Percentiles rank a stretch among this genome's conserved stretches.
Conservation (phyloP, 2,888 invertebrate genomes). For the Pasiphila rectangulata region DNA sequence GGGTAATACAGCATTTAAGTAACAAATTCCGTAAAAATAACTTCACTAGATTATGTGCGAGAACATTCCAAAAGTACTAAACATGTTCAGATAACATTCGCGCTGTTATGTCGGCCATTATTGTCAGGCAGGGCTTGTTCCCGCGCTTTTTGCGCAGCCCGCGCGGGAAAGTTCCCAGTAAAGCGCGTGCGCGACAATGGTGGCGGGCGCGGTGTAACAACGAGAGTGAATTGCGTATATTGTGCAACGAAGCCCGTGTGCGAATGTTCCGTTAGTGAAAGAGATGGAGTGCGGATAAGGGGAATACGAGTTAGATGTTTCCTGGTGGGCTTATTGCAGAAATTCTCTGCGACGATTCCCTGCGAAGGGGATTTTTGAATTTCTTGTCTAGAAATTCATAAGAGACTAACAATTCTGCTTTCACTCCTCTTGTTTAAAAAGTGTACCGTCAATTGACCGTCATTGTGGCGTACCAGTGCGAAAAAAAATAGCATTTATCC, state of each 20-base stretch:
- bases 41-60: constrained; percentile 42
- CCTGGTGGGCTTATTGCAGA: constrained; percentile 27
- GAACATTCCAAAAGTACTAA: constrained; percentile 66
- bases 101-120: constrained; percentile 76
- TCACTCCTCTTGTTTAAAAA: too few relatives aligned
- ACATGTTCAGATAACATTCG: constrained; percentile 67
- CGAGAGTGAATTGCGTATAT: constrained; percentile 72
- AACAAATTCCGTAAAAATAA: constrained; percentile 2
- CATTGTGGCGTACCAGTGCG: too few relatives aligned
- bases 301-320: constrained; percentile 47
- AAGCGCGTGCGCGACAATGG: constrained; percentile 76
- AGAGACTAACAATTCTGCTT: too few relatives aligned
- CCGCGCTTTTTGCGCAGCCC: constrained; percentile 76
- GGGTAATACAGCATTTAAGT: neutral
- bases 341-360: too few relatives aligned
- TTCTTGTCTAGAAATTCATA: too few relatives aligned
- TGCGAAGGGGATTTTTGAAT: too few relatives aligned
- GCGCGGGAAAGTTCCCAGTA: constrained; percentile 79
- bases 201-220: constrained; percentile 57
- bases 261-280: constrained; percentile 71
- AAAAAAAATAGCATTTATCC: too few relatives aligned
- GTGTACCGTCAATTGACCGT: too few relatives aligned
- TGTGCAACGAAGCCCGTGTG: constrained; percentile 69
- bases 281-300: constrained; percentile 57
- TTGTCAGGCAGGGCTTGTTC: constrained; percentile 67